These are phyloP conservation scores for Ligdia adustata DNA, from an alignment of 2,888 invertebrate genomes.

Conservation along the genomic window DNA sequence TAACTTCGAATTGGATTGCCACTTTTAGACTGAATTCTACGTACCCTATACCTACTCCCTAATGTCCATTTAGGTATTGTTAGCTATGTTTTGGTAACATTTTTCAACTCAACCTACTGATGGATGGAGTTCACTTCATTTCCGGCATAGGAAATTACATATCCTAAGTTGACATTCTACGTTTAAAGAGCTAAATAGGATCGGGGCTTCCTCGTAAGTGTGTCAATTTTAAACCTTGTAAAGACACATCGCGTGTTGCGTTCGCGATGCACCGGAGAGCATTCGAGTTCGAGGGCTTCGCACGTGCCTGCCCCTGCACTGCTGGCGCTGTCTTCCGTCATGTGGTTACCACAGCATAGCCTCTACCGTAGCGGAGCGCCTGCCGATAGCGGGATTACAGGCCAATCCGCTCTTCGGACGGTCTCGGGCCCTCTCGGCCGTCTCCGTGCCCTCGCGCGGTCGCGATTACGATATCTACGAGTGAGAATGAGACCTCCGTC, in stretches of 20 bases:
- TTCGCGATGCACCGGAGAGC: not conserved
- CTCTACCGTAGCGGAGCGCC: slow-evolving; percentile 11
- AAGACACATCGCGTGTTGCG: not conserved
- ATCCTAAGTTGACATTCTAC: no score
- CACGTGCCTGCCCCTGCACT: slow-evolving; percentile 33
- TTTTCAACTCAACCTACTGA: no score
- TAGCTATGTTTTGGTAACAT: no score
- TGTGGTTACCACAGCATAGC: slow-evolving; percentile 5
- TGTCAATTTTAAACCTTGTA: not conserved
- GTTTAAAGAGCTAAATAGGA: no score
- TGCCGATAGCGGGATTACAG: slow-evolving; percentile 59
- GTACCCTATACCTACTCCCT: no score
- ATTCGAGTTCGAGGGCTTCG: slow-evolving; percentile 25
- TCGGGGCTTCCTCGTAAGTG: not conserved
- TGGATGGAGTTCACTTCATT: no score
- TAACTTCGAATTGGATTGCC: no score
- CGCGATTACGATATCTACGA: slow-evolving; percentile 59
- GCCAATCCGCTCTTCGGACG: slow-evolving; percentile 46
- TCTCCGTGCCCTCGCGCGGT: slow-evolving; percentile 60
- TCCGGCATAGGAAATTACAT: no score
- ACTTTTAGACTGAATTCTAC: no score
- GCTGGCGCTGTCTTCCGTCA: slow-evolving; percentile 9
- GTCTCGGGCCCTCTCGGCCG: slow-evolving; percentile 60
- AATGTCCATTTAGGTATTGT: no score
- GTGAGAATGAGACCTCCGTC: slow-evolving; percentile 56